phyloP scores from a whole-genome alignment of 2,888 invertebrate genomes.

The Chrysomela aeneicollis region DNA sequence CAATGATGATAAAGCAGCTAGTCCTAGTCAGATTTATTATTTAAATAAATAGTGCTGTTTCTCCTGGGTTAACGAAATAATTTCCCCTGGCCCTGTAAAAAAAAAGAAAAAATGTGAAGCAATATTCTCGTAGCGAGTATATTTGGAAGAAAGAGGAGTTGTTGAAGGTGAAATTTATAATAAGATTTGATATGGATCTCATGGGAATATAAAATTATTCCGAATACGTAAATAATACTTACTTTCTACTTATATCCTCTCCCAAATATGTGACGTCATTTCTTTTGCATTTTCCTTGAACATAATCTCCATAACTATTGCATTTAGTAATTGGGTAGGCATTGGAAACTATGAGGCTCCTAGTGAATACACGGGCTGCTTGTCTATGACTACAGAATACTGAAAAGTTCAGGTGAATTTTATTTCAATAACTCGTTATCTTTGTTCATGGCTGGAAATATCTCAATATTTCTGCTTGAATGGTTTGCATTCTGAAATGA shows the following conservation, averaged over 20 bases:
- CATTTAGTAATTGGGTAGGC: conserved; percentile 35
- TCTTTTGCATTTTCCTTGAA: conserved; percentile 31
- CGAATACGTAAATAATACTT: conserved; percentile 1
- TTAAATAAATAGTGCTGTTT: background rate
- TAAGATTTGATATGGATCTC: no score
- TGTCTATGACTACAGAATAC: conserved; percentile 42
- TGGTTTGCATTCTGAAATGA: no score
- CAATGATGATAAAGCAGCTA: no score
- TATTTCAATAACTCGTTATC: background rate
- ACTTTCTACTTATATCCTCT: background rate
- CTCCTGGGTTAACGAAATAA: background rate
- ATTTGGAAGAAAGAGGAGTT: no score
- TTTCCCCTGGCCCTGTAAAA: conserved; percentile 4
- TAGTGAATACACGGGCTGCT: conserved; percentile 32
- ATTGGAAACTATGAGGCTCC: conserved; percentile 29
- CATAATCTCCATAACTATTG: conserved; percentile 28
- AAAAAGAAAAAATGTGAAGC: background rate
- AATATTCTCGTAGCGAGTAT: no score
- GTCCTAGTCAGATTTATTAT: background rate
- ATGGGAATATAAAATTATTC: no score
- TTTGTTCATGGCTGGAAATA: no score
- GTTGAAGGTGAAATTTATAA: no score
- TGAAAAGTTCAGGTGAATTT: conserved; percentile 18
- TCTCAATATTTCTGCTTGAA: no score
- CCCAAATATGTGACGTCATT: conserved; percentile 10